Percentiles rank a stretch among this genome's conserved stretches.
Evolutionary conservation across 1,140 invertebrate species (phyloP).

Genomic region (Trinorchestia longiramus): DNA sequence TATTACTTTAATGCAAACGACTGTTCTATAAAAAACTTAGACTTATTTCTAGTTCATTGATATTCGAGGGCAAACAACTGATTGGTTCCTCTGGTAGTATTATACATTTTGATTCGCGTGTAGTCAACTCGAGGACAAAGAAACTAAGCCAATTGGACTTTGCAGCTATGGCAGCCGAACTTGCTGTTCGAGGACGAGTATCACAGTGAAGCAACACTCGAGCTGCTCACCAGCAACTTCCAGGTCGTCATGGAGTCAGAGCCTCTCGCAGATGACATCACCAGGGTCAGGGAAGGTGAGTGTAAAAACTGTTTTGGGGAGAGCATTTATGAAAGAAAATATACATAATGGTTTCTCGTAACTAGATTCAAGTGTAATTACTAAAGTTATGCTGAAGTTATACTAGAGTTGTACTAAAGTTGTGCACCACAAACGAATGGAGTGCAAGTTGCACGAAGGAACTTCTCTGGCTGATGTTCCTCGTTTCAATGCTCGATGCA

Average conservation of each 20-base stretch:
- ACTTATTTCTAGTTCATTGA: not conserved
- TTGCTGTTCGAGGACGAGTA: constrained; percentile 61
- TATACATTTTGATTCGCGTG: too few relatives aligned
- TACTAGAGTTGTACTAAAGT: too few relatives aligned
- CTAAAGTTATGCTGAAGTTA: too few relatives aligned
- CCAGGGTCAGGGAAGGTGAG: constrained; percentile 64
- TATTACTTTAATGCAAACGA: not conserved
- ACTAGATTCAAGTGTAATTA: too few relatives aligned
- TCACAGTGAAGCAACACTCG: constrained; percentile 58
- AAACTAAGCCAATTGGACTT: not conserved
- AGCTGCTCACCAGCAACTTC: constrained; percentile 60
- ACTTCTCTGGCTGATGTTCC: too few relatives aligned
- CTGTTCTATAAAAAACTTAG: not conserved
- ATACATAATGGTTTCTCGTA: too few relatives aligned
- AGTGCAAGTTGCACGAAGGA: too few relatives aligned
- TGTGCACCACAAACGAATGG: too few relatives aligned
- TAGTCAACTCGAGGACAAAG: not conserved
- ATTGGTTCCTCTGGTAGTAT: too few relatives aligned
- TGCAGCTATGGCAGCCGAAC: constrained; percentile 59
- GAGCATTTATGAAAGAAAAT: too few relatives aligned
- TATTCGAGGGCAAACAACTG: not conserved
- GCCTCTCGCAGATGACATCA: constrained; percentile 60
- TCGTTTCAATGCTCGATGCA: too few relatives aligned
- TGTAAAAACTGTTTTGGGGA: too few relatives aligned
- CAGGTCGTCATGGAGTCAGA: constrained; percentile 62